phyloP scores from a whole-genome alignment of 2,888 invertebrate species.

The Sepioteuthis lessoniana region DNA sequence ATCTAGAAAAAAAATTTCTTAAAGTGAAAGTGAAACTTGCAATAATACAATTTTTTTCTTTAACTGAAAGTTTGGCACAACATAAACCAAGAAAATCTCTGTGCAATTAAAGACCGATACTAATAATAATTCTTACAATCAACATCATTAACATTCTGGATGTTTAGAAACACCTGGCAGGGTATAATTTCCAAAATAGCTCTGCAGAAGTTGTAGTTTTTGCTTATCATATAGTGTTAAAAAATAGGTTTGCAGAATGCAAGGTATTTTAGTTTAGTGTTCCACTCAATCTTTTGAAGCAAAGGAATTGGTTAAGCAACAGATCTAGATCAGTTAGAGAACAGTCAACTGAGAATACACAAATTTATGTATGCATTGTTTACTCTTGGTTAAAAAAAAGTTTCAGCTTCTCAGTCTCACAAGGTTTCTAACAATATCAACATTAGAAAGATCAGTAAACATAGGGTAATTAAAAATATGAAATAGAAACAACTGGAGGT shows the following conservation, averaged over 20 bases:
- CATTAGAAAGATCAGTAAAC: no score
- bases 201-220: background rate
- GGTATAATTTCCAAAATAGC: background rate
- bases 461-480: no score
- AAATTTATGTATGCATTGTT: no score
- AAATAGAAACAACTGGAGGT: no score
- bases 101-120: background rate
- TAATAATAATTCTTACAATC: background rate
- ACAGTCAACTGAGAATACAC: no score
- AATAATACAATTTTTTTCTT: background rate
- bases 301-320: background rate
- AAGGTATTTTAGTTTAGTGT: background rate
- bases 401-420: no score
- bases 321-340: background rate
- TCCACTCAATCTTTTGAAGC: background rate
- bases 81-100: background rate
- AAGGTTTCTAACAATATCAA: no score
- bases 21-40: conserved; percentile 6
- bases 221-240: background rate
- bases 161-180: background rate
- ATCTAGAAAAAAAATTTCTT: background rate
- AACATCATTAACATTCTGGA: background rate
- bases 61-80: background rate
- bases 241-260: background rate
- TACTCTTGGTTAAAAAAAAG: no score